Evolutionary conservation across 1,140 invertebrate species (phyloP).

Genomic region (Heliconius melpomene): DNA sequence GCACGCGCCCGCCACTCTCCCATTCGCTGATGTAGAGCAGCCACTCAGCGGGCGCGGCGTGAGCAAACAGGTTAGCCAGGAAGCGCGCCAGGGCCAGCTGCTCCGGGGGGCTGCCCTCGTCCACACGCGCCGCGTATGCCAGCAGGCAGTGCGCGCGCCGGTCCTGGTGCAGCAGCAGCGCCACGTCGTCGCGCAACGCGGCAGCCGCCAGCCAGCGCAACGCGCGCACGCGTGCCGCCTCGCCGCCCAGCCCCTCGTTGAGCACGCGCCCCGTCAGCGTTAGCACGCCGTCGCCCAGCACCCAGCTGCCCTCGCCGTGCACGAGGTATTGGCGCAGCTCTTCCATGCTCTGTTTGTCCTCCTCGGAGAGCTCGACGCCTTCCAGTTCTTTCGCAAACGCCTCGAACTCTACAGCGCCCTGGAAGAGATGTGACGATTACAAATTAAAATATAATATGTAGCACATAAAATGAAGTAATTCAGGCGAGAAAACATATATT

Average conservation of each 20-base stretch:
- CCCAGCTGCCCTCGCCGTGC: slow-evolving; percentile 94
- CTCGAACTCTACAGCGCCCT: slow-evolving; percentile 68
- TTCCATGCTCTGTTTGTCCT: slow-evolving; percentile 87
- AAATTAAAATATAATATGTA: neutral
- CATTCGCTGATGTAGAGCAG: slow-evolving; percentile 96
- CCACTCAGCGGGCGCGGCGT: slow-evolving; percentile 94
- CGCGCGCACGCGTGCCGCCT: slow-evolving; percentile 78
- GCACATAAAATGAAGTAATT: too few species aligned
- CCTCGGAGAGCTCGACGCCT: slow-evolving; percentile 73
- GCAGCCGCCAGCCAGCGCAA: slow-evolving; percentile 88
- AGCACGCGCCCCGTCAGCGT: slow-evolving; percentile 83
- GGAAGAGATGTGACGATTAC: slow-evolving; percentile 11
- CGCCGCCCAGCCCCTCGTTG: slow-evolving; percentile 79
- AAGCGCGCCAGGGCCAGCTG: neutral
- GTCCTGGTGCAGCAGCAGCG: slow-evolving; percentile 94
- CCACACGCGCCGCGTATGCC: slow-evolving; percentile 93
- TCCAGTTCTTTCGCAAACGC: slow-evolving; percentile 58
- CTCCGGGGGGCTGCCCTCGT: slow-evolving; percentile 85
- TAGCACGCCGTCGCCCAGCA: slow-evolving; percentile 86
- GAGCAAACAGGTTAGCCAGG: slow-evolving; percentile 90
- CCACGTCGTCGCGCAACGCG: slow-evolving; percentile 93
- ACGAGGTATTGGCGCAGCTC: slow-evolving; percentile 94
- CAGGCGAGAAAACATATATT: too few species aligned
- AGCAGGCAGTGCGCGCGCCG: slow-evolving; percentile 93
- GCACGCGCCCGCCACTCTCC: slow-evolving; percentile 86